Evolutionary conservation across 2,888 invertebrate genomes (phyloP), one percentile per base, ranked within the genome.

Genomic region (Pollenia angustigena): DNA sequence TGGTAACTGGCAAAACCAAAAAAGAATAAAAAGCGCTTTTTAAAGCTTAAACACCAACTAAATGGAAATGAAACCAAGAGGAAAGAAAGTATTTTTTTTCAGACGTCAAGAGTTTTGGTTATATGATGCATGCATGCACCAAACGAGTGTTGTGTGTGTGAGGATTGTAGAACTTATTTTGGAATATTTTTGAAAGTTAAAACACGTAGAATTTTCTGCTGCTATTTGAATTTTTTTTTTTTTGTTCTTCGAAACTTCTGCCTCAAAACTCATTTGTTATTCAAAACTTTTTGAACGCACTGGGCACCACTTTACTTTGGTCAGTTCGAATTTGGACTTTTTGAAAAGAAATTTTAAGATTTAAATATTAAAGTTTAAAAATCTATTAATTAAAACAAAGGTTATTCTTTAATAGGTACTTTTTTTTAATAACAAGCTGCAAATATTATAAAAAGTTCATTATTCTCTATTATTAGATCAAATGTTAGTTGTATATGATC

Each of bases 211-310:
- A 56, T 40, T 74, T 74, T 74, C 44, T 50, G 18, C 54, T 64
- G 23, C 32, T 81, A 18, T 60, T 68, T 52, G 7, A 23, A 23
- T 46, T 44, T 9, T 42, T 79, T 1, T 66, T 14, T 42, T 54
- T 52, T 44, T 72, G 16, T 44, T 40, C 23, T 23, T 32, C 32
- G 32, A 69, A 75, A 75, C 50, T 84, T 32, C 32, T 62, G 50
- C 16, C 72, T 81, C 52, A 54, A 69, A 32, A 74, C 83, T 86
- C 76, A 83, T 86, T 86, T 86, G 83, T 76, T 81, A 86, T 87
- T 81, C 84, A 84, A 87, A 87, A 87, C 60, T 84, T 74, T 87
- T 68, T 42, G 54, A 58, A 76, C 62, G 62, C 62, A 42, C 8
- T 4, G 60, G 54, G 69, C 62, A 71, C 76, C 14, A 46, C 40